phyloP scores from a whole-genome alignment of 1,140 invertebrate genomes.

The Papilio dardanus region DNA sequence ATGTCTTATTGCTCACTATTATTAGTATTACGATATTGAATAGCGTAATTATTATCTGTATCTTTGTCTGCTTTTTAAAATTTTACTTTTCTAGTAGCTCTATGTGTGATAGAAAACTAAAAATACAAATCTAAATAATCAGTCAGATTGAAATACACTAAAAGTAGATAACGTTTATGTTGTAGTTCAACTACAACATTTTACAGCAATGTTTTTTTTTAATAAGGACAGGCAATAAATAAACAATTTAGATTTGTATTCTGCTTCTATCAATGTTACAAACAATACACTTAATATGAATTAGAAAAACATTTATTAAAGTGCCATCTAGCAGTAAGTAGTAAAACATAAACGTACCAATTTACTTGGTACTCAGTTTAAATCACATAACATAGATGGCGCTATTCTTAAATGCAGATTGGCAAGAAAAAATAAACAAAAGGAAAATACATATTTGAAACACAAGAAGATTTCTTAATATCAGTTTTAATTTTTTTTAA shows the following conservation, averaged over 20 bases:
- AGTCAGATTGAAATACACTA: neutral
- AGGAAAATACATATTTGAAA: too few relatives aligned
- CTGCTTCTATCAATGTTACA: too few relatives aligned
- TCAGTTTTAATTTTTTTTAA: too few relatives aligned
- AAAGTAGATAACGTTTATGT: neutral
- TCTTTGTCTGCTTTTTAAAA: neutral
- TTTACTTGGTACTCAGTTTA: neutral
- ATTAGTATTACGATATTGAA: neutral
- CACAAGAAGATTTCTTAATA: too few relatives aligned
- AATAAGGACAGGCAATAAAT: too few relatives aligned
- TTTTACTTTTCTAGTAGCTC: too few relatives aligned
- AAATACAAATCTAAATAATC: too few relatives aligned
- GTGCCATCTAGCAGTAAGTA: neutral
- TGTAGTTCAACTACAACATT: neutral
- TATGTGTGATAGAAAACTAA: neutral
- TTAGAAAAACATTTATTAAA: neutral
- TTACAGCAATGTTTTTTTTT: too few relatives aligned
- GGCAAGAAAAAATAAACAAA: neutral
- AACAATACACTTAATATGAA: too few relatives aligned
- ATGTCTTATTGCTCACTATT: constrained; percentile 26
- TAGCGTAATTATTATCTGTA: neutral
- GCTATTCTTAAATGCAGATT: neutral
- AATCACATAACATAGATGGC: neutral
- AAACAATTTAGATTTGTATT: too few relatives aligned
- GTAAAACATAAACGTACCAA: neutral